Evolutionary conservation across 1,140 invertebrate species (phyloP), one percentile per base, ranked within the genome.

Genomic region (Drosophila baimaii): DNA sequence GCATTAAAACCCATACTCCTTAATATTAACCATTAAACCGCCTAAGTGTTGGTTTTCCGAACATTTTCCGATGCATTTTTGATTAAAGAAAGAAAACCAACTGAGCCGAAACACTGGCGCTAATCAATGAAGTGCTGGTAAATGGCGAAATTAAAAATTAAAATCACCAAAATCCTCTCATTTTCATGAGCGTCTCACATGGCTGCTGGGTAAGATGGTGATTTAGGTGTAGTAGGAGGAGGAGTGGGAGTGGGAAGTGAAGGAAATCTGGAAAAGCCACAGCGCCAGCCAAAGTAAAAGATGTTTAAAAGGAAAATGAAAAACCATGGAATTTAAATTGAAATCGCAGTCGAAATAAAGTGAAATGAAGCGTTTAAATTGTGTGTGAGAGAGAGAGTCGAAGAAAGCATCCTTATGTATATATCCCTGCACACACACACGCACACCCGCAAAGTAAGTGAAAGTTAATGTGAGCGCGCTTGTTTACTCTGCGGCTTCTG

Each of bases 281-380:
- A 73, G 57, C 12, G 62, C 41, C 21, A 70, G 76, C 52, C 64
- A 70, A 83, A 80, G 57, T 64, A 74, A 77, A 83, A 86, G 78
- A 72, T 63, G 47, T 59, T 78, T 35, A 59, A 69, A 71, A 35
- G 57, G 39, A 44, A 64, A 78, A 78, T 52, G 56, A 39, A 83
- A 88, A 80, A 77, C 88, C 84, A 72, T 69, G 84, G 77, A 88
- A 89, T 84, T 89, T 81, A 88, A 88, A 88, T 88, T 89, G 84
- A 88, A 88, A 88, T 89, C 84, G 80, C 84, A 88, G 84, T 84
- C 77, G 84, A 89, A 88, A 84, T 89, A 88, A 88, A 88, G 80
- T 88, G 84, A 88, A 89, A 89, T 88, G 80, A 89, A 89, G 84
- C 84, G 84, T 81, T 89, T 84, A 88, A 88, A 78, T 78, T 61